Evolutionary conservation across 2,797 vertebrate genomes (phyloP), one percentile per base, ranked within the genome.

Genomic region (Sebastolobus alascanus): DNA sequence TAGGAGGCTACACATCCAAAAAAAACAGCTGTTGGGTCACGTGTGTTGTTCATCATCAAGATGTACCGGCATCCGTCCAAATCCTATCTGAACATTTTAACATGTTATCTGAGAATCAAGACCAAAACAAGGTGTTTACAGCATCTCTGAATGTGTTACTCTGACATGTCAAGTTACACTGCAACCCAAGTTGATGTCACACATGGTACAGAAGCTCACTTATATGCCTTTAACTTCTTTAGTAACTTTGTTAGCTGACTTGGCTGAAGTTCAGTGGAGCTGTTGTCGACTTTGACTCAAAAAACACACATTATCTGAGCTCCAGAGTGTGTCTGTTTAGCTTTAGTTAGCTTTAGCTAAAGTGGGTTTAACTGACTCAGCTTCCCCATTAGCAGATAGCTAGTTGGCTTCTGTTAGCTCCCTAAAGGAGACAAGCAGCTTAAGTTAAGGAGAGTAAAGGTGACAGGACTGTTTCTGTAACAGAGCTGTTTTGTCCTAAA

Each of bases 11-110:
- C 75, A 77, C 68, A 73, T 88, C 73, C 77, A 25, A 25, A 84
- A 87, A 88, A 88, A 93, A 92, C 91, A 94, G 93, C 93, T 94
- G 90, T 71, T 83, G 64, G 68, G 68, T 94, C 92, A 94, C 85
- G 81, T 92, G 93, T 87, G 78, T 65, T 86, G 77, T 73, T 83
- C 61, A 60, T 75, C 50, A 38, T 75, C 50, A 38, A 55, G 56
- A 77, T 68, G 76, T 37, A 65, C 59, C 77, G 89, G 77, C 77
- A 81, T 80, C 67, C 12, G 1, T 80, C 16, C 29, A 64, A 37
- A 72, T 73, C 40, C 8, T 7, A 55, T 16, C 43, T 67, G 2
- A 14, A 35, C 37, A 73, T 64, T 33, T 37, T 33, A 63, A 75
- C 4, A 69, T 58, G 58, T 69, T 25, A 84, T 35, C 13, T 14